Conservation (phyloP, 2,113 vertebrate species). For the Tapirus terrestris region DNA sequence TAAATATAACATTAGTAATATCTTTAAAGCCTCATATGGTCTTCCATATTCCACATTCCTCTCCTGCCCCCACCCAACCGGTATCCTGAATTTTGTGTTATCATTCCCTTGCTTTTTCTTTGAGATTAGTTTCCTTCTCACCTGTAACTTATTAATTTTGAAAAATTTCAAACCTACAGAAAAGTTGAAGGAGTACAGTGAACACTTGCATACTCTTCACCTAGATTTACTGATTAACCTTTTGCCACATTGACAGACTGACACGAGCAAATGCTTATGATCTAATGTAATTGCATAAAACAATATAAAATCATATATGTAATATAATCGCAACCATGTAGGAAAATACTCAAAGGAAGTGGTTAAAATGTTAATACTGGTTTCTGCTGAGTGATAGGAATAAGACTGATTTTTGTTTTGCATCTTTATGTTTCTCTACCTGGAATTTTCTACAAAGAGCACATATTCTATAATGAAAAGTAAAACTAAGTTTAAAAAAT, state of each 20-base stretch:
- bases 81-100: conserved; percentile 8
- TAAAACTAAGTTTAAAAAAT: neutral
- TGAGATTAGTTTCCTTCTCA: neutral
- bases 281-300: conserved; percentile 1
- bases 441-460: conserved; percentile 37
- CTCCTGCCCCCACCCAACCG: neutral
- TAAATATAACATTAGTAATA: neutral
- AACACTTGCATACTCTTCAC: neutral
- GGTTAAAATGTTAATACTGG: neutral
- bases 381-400: neutral
- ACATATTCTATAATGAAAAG: neutral
- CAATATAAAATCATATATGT: neutral
- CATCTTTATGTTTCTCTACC: conserved; percentile 15
- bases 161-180: neutral
- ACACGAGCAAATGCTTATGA: neutral
- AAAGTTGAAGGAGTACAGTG: neutral
- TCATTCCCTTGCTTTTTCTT: neutral
- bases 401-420: conserved; percentile 30
- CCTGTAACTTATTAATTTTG: conserved; percentile 5
- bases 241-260: neutral
- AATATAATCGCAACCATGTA: neutral
- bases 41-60: neutral
- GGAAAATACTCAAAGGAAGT: neutral
- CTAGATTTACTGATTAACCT: neutral
- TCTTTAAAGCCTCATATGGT: neutral